Evolutionary conservation across 2,797 vertebrate genomes (phyloP).

Genomic region (Eospalax fontanierii): DNA sequence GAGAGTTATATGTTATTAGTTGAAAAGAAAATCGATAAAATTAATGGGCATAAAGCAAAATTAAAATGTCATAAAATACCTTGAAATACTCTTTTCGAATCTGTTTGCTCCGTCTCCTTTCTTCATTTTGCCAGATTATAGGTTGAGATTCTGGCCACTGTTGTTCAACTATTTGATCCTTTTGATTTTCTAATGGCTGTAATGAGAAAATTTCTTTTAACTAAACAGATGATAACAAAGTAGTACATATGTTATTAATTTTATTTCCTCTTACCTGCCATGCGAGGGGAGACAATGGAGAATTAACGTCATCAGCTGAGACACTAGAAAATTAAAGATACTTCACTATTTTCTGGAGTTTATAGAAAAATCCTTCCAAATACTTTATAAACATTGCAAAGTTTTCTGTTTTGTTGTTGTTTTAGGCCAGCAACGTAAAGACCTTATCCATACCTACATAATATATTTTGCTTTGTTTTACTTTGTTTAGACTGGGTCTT

Average conservation of each 20-base stretch:
- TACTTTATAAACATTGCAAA: constrained; percentile 42
- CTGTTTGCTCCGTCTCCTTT: constrained; percentile 96
- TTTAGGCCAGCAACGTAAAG: constrained; percentile 19
- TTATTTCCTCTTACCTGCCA: constrained; percentile 93
- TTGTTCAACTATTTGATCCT: constrained; percentile 92
- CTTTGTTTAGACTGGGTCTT: not conserved
- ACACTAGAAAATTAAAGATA: constrained; percentile 90
- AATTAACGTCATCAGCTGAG: constrained; percentile 95
- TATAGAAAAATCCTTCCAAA: constrained; percentile 28
- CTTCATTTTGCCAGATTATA: constrained; percentile 96
- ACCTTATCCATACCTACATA: not conserved
- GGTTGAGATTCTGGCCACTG: constrained; percentile 95
- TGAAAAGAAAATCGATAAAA: constrained; percentile 56
- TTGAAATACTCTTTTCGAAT: constrained; percentile 98
- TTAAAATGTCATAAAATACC: constrained; percentile 88
- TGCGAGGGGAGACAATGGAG: constrained; percentile 91
- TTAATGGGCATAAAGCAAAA: constrained; percentile 48
- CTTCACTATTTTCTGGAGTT: constrained; percentile 70
- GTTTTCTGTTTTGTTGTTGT: not conserved
- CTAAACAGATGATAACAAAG: constrained; percentile 55
- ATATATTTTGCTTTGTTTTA: not conserved
- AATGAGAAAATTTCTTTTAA: constrained; percentile 77
- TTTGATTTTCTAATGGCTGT: constrained; percentile 91
- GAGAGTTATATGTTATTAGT: constrained; percentile 39
- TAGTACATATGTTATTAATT: constrained; percentile 10